phyloP scores from a whole-genome alignment of 1,140 invertebrate genomes.

The Pteromalus puparum region DNA sequence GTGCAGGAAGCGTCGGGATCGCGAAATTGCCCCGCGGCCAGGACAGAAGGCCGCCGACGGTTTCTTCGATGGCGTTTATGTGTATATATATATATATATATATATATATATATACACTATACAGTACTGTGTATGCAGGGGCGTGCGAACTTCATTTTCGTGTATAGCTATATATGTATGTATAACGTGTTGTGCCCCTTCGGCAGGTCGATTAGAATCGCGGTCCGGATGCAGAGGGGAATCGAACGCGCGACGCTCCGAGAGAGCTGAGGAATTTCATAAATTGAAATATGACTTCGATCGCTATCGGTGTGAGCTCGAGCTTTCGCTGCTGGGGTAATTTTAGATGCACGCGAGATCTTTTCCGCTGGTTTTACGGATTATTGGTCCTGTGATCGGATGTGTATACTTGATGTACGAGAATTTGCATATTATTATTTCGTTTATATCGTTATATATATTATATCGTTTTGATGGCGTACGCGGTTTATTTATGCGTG shows the following conservation, averaged over 20 bases:
- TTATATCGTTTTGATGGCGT: no score
- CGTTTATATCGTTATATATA: no score
- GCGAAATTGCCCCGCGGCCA: constrained; percentile 22
- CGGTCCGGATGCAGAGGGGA: not conserved
- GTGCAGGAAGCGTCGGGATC: constrained; percentile 28
- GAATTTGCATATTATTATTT: no score
- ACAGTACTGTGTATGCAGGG: not conserved
- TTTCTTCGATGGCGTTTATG: not conserved
- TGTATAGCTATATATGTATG: not conserved
- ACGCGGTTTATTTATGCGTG: no score
- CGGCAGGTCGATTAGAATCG: not conserved
- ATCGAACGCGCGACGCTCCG: not conserved
- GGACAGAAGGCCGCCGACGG: constrained; percentile 3
- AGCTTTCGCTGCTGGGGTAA: not conserved
- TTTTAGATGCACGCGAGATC: not conserved
- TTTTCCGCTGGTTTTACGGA: not conserved
- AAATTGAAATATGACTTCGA: constrained; percentile 16
- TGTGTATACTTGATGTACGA: no score
- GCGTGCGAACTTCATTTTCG: constrained; percentile 12
- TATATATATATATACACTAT: no score
- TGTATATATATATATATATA: no score
- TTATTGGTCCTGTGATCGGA: no score
- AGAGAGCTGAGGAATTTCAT: not conserved
- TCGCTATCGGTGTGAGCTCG: not conserved
- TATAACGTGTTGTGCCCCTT: not conserved